These are phyloP conservation scores for Argopecten irradians DNA, from an alignment of 1,140 invertebrate genomes.

Conservation along the genomic window DNA sequence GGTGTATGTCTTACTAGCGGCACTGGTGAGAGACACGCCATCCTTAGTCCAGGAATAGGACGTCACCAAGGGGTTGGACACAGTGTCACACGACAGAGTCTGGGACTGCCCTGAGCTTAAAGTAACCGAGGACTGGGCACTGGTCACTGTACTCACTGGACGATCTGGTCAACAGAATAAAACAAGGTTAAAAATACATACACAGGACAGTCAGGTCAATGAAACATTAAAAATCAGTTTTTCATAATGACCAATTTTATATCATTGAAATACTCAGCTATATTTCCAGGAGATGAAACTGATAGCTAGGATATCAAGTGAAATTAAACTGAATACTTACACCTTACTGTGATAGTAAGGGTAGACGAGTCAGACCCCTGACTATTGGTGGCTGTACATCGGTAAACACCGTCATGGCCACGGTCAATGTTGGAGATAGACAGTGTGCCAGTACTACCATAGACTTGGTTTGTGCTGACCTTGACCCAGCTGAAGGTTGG, in stretches of 20 bases:
- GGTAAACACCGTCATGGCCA: constrained; percentile 36
- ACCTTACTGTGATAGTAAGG: constrained; percentile 32
- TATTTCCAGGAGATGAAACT: not conserved
- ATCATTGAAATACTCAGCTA: not conserved
- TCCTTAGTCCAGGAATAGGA: constrained; percentile 34
- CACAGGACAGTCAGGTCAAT: not conserved
- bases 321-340: constrained; percentile 17
- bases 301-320: not conserved
- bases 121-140: not conserved
- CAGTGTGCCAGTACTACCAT: not conserved
- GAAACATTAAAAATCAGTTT: not conserved
- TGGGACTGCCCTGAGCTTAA: not conserved
- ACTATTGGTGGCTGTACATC: constrained; percentile 39
- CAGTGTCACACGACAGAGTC: constrained; percentile 30
- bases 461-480: not conserved
- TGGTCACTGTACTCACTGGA: constrained; percentile 29
- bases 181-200: not conserved
- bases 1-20: not conserved
- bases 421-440: not conserved
- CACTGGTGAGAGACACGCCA: not conserved
- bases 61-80: constrained; percentile 32
- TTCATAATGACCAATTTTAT: not conserved
- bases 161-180: constrained; percentile 27
- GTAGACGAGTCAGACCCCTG: not conserved
- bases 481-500: constrained; percentile 32